phyloP scores from a whole-genome alignment of 2,113 vertebrate genomes.

The Amblyopsis rosae region DNA sequence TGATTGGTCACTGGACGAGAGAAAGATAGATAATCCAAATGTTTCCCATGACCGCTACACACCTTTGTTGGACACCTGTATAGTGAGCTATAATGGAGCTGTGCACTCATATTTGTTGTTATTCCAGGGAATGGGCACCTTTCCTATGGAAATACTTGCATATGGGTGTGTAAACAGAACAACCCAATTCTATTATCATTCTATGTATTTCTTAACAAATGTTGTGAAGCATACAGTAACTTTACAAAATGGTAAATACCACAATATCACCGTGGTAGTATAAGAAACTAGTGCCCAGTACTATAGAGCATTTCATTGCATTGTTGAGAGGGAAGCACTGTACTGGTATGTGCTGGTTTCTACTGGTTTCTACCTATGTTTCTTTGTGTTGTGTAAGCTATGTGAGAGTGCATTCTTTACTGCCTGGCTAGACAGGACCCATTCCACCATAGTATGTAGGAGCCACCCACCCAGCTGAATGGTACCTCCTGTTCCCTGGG shows the following conservation, averaged over 20 bases:
- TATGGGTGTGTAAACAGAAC: background rate
- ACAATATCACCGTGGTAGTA: too few relatives aligned
- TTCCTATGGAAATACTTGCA: background rate
- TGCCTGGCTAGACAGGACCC: conserved; percentile 13
- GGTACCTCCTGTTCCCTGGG: conserved; percentile 31
- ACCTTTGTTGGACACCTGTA: background rate
- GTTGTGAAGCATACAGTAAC: too few relatives aligned
- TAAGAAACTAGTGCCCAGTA: too few relatives aligned
- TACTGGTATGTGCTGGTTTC: background rate
- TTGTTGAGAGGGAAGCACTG: background rate
- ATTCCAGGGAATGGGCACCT: background rate
- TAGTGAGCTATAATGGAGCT: background rate
- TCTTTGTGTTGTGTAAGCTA: conserved; percentile 17
- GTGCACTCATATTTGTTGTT: background rate
- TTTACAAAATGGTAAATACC: too few relatives aligned
- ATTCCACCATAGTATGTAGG: conserved; percentile 10
- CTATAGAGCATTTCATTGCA: too few relatives aligned
- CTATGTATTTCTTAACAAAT: too few relatives aligned
- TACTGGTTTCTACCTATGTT: background rate
- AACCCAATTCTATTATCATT: too few relatives aligned
- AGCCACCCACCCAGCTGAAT: conserved; percentile 22
- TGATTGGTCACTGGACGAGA: conserved; percentile 4
- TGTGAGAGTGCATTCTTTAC: conserved; percentile 22
- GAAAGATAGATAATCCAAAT: background rate
- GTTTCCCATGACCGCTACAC: background rate